Evolutionary conservation across 2,797 vertebrate genomes (phyloP), one percentile per base, ranked within the genome.

Genomic region (Oreortyx pictus): DNA sequence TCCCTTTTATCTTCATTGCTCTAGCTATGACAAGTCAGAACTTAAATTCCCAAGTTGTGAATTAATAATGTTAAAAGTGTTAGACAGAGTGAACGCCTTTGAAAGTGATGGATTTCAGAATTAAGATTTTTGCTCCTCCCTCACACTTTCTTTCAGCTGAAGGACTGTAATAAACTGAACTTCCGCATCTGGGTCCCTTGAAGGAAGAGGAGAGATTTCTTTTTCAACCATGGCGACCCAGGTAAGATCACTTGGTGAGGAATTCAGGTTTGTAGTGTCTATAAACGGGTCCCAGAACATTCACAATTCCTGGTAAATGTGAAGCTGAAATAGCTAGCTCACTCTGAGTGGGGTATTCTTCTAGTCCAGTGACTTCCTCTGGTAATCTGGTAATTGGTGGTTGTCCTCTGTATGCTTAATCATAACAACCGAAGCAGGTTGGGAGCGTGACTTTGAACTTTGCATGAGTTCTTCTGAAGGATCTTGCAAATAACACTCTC

Each of bases 231-330:
- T 97, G 96, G 94, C 96, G 80, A 95, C 37, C 92, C 96, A 94
- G 96, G 96, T 97, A 97, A 97, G 96, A 96, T 91, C 11, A 44
- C 80, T 72, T 89, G 86, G 70, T 93, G 91, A 88, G 88, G 87
- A 88, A 56, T 29, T 81, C 61, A 93, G 93, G 86, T 94, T 89
- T 76, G 74, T 77, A 72, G 68, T 44, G 82, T 94, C 91, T 92
- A 20, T 92, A 20, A 85, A 62, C 33, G 89, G 92, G 81, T 94
- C 88, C 67, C 89, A 82, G 74, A 93, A 59, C 86, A 88, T 81
- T 75, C 64, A 64, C 77, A 95, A 90, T 84, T 93, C 50, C 46
- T 87, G 76, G 86, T 87, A 93, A 87, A 94, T 67, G 29, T 92
- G 65, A 95, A 93, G 76, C 92, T 94, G 88, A 95, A 90, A 90